phyloP scores from a whole-genome alignment of 2,888 invertebrate genomes.

The Dasysyrphus albostriatus region DNA sequence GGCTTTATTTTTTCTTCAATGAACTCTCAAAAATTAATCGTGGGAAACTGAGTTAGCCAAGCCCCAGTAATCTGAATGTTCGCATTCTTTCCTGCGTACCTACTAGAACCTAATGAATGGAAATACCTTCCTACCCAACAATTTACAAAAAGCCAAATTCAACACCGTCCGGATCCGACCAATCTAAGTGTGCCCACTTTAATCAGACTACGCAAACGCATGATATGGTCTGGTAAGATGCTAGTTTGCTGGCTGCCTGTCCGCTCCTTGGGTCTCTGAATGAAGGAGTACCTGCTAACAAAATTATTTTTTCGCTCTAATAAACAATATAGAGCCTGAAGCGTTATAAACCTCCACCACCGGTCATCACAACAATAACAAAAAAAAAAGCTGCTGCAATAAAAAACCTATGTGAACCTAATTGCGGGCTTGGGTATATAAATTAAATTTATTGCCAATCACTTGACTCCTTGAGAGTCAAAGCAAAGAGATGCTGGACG shows the following conservation, averaged over 20 bases:
- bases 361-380: background rate
- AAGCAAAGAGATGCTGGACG: background rate
- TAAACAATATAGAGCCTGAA: slow-evolving; percentile 21
- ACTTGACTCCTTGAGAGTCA: slow-evolving; percentile 56
- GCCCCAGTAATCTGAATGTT: slow-evolving; percentile 27
- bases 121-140: slow-evolving; percentile 5
- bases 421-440: slow-evolving; percentile 71
- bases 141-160: slow-evolving; percentile 23
- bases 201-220: slow-evolving; percentile 41
- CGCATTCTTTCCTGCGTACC: slow-evolving; percentile 29
- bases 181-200: slow-evolving; percentile 9
- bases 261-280: slow-evolving; percentile 26
- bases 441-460: slow-evolving; percentile 74
- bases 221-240: background rate
- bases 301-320: slow-evolving; percentile 39
- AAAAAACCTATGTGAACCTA: slow-evolving; percentile 63
- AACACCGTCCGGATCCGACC: background rate
- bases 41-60: slow-evolving; percentile 60
- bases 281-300: slow-evolving; percentile 15
- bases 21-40: slow-evolving; percentile 51
- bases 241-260: background rate
- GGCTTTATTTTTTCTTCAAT: slow-evolving; percentile 50
- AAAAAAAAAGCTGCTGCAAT: slow-evolving; percentile 2
- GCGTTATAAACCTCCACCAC: slow-evolving; percentile 39
- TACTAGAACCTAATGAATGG: slow-evolving; percentile 43